These are phyloP conservation scores for Hydroisotoma schaefferi DNA, from an alignment of 2,888 invertebrate genomes.

Conservation along the genomic window DNA sequence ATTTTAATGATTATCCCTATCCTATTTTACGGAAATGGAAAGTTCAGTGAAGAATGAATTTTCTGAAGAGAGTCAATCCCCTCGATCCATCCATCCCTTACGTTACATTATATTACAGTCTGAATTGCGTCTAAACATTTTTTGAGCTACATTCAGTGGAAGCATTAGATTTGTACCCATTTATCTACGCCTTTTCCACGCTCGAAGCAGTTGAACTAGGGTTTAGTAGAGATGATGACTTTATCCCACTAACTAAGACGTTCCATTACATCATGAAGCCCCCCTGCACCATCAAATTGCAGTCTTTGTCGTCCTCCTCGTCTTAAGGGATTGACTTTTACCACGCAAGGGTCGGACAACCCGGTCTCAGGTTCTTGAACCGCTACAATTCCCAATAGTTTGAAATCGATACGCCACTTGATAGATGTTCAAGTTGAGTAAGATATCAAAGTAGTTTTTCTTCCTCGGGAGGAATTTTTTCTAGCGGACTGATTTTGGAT, in stretches of 20 bases:
- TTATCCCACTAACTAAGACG: constrained; percentile 2
- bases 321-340: constrained; percentile 2
- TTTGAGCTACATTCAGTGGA: too few species aligned
- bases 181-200: constrained; percentile 7
- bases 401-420: neutral
- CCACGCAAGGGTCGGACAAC: neutral
- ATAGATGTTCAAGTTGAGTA: neutral
- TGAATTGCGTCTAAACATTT: too few species aligned
- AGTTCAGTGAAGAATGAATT: constrained; percentile 3
- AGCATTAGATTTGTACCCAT: too few species aligned
- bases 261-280: neutral
- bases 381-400: neutral
- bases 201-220: neutral
- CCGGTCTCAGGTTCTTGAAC: neutral
- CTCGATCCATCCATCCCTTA: constrained; percentile 5
- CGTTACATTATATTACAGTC: too few species aligned
- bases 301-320: too few species aligned
- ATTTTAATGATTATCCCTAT: neutral
- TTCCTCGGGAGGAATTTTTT: neutral
- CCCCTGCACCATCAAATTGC: neutral
- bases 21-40: constrained; percentile 4
- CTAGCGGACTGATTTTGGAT: constrained; percentile 5
- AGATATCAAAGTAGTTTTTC: constrained; percentile 6
- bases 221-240: constrained; percentile 10
- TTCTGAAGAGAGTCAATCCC: constrained; percentile 2